Percentiles rank a stretch among this genome's conserved stretches.
Conservation (phyloP, 2,113 vertebrate genomes). For the Plotosus lineatus region DNA sequence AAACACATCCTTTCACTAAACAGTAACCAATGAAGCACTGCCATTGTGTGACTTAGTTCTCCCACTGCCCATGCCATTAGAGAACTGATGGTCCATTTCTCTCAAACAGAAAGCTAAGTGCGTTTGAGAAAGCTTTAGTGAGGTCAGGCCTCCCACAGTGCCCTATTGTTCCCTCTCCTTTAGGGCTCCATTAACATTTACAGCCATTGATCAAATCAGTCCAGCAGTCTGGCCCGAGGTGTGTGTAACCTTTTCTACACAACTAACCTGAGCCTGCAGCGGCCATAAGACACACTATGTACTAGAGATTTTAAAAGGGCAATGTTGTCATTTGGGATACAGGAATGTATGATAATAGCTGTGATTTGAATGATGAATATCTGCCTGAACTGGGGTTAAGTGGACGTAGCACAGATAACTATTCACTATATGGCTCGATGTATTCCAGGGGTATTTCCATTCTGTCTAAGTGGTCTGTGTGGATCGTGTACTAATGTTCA, state of each 20-base stretch:
- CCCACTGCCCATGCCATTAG: constrained; percentile 32
- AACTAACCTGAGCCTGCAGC: constrained; percentile 49
- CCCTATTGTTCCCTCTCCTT: constrained; percentile 41
- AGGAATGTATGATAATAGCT: constrained; percentile 39
- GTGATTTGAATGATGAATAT: constrained; percentile 54
- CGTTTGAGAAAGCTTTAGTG: constrained; percentile 32
- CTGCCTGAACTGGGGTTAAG: constrained; percentile 43
- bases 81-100: constrained; percentile 39
- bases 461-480: constrained; percentile 23
- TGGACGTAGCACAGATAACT: constrained; percentile 31
- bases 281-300: constrained; percentile 44
- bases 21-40: constrained; percentile 31
- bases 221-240: constrained; percentile 46
- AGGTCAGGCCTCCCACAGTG: constrained; percentile 49
- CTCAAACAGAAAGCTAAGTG: constrained; percentile 29
- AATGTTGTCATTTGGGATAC: constrained; percentile 49
- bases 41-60: constrained; percentile 16
- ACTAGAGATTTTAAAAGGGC: constrained; percentile 53
- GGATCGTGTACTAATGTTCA: constrained; percentile 12
- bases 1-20: constrained; percentile 20
- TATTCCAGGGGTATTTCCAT: constrained; percentile 24
- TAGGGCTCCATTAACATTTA: constrained; percentile 60
- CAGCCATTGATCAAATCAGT: constrained; percentile 54
- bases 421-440: constrained; percentile 24
- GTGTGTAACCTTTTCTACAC: constrained; percentile 56